These are phyloP conservation scores for Morone saxatilis DNA, from an alignment of 2,113 vertebrate species.

Conservation along the genomic window DNA sequence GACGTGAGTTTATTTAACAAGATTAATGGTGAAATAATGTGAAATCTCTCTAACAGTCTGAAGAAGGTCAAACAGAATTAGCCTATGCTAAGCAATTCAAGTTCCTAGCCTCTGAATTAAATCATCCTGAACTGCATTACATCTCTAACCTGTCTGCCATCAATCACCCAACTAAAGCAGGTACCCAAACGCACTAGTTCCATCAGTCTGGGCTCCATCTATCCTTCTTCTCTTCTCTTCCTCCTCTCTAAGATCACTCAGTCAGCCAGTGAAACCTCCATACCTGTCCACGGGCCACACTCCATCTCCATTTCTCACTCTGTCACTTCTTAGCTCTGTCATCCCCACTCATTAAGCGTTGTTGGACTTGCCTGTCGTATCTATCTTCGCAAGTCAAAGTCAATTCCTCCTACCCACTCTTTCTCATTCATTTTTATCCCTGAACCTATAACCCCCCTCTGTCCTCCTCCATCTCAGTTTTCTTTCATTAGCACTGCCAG, in stretches of 20 bases:
- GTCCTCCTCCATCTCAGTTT: neutral
- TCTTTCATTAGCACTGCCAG: slow-evolving; percentile 33
- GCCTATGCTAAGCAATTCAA: slow-evolving; percentile 43
- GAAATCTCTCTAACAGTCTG: slow-evolving; percentile 36
- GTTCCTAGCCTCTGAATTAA: slow-evolving; percentile 55
- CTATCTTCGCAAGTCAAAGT: slow-evolving; percentile 48
- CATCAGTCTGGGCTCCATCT: slow-evolving; percentile 41
- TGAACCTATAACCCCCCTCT: neutral
- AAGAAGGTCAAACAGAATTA: slow-evolving; percentile 59
- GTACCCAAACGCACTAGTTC: slow-evolving; percentile 2
- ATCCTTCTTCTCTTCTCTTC: neutral
- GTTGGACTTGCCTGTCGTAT: slow-evolving; percentile 24
- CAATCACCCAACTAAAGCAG: slow-evolving; percentile 61
- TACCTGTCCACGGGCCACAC: slow-evolving; percentile 35
- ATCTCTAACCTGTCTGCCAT: slow-evolving; percentile 51
- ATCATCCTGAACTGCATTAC: slow-evolving; percentile 38
- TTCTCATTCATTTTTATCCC: slow-evolving; percentile 27
- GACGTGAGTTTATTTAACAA: slow-evolving; percentile 21
- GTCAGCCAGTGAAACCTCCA: slow-evolving; percentile 34
- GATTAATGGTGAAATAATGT: slow-evolving; percentile 54
- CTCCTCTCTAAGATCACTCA: slow-evolving; percentile 30
- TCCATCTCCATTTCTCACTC: slow-evolving; percentile 53
- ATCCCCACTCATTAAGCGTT: slow-evolving; percentile 48
- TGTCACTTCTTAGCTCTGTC: slow-evolving; percentile 54
- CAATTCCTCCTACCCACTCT: slow-evolving; percentile 11